A percentile compares a stretch with the other conserved stretches of the same genome.
These are phyloP conservation scores for Drosophila varians DNA, from an alignment of 1,140 invertebrate genomes.

Conservation along the genomic window DNA sequence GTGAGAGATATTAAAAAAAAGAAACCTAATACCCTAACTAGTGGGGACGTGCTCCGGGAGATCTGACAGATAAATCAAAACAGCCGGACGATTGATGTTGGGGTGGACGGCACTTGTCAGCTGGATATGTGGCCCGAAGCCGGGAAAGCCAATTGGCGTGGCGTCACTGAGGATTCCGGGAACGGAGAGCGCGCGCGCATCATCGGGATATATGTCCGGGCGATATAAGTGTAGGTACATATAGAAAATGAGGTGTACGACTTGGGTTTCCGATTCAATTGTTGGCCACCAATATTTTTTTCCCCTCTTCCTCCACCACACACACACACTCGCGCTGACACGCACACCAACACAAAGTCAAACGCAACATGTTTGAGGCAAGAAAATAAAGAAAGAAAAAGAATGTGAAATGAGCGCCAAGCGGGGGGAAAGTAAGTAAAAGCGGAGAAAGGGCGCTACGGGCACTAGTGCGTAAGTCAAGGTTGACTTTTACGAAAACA, in stretches of 20 bases:
- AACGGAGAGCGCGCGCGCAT: slow-evolving; percentile 49
- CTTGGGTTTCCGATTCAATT: slow-evolving; percentile 43
- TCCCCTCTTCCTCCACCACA: slow-evolving; percentile 14
- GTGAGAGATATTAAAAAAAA: no score
- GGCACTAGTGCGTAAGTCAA: slow-evolving; percentile 31
- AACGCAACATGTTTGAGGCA: slow-evolving; percentile 53
- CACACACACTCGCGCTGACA: slow-evolving; percentile 6
- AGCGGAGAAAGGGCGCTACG: not conserved
- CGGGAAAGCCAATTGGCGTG: slow-evolving; percentile 6
- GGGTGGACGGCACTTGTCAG: slow-evolving; percentile 53
- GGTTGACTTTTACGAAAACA: slow-evolving; percentile 31
- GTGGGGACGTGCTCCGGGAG: no score
- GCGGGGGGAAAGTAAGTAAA: slow-evolving; percentile 3
- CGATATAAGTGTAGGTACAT: no score
- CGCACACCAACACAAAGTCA: slow-evolving; percentile 1
- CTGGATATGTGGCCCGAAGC: slow-evolving; percentile 35
- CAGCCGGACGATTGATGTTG: not conserved
- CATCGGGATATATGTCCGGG: slow-evolving; percentile 1
- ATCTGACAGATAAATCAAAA: slow-evolving; percentile 12
- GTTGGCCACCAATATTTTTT: slow-evolving; percentile 17
- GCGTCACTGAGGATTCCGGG: slow-evolving; percentile 2
- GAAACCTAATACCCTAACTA: not conserved
- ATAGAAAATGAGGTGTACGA: slow-evolving; percentile 34
- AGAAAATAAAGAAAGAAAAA: no score
- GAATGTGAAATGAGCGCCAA: slow-evolving; percentile 63